These are phyloP conservation scores for Drosophila mercatorum DNA, from an alignment of 2,888 invertebrate species.

Conservation along the genomic window DNA sequence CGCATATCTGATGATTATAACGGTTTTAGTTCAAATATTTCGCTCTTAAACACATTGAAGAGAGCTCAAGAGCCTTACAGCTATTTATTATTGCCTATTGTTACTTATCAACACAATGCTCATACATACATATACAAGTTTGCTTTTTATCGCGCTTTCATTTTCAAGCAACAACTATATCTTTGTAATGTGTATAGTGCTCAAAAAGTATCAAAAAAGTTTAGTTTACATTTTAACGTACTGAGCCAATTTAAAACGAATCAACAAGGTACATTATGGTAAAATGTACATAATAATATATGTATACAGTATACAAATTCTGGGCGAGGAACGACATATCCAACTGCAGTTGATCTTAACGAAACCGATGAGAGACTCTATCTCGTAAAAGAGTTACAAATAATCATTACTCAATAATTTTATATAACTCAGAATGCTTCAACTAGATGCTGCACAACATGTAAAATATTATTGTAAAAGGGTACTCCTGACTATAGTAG, in stretches of 20 bases:
- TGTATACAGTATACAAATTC: too few relatives aligned
- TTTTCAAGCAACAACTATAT: not conserved
- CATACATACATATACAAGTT: not conserved
- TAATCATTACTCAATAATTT: too few relatives aligned
- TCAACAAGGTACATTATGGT: not conserved
- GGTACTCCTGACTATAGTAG: not conserved
- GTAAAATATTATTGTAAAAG: too few relatives aligned
- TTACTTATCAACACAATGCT: constrained; percentile 4
- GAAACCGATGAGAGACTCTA: too few relatives aligned
- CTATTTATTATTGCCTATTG: constrained; percentile 2
- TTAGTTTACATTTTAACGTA: not conserved
- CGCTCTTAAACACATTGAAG: constrained; percentile 30
- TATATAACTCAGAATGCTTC: too few relatives aligned
- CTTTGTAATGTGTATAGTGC: not conserved
- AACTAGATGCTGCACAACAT: too few relatives aligned
- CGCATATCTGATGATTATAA: constrained; percentile 78
- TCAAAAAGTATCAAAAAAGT: not conserved
- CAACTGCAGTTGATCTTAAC: too few relatives aligned
- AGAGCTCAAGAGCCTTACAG: constrained; percentile 21
- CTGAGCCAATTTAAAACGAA: not conserved
- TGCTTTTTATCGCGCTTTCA: not conserved
- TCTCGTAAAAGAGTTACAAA: too few relatives aligned
- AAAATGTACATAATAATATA: not conserved
- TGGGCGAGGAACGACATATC: too few relatives aligned
- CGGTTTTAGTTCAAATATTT: constrained; percentile 47